phyloP scores from a whole-genome alignment of 2,113 vertebrate species.

The Lasiurus borealis region DNA sequence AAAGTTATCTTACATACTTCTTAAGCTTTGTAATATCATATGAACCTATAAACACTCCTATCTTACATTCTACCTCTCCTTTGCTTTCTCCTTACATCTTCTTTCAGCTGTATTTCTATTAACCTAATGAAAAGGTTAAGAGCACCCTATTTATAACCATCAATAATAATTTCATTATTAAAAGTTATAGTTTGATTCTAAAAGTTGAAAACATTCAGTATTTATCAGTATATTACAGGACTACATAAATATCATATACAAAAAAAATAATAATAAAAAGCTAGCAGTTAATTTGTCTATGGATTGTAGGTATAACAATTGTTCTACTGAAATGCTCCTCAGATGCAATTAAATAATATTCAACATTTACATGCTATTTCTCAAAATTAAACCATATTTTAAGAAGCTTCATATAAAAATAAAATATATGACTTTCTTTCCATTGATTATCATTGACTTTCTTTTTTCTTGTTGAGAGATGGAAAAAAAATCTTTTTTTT shows the following conservation, averaged over 20 bases:
- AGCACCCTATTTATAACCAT: not conserved
- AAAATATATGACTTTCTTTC: not conserved
- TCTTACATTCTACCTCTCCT: not conserved
- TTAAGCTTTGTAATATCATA: not conserved
- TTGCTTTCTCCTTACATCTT: not conserved
- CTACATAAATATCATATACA: not conserved
- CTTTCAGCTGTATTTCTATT: not conserved
- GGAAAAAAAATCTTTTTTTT: not conserved
- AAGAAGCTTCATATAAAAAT: not conserved
- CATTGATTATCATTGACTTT: not conserved
- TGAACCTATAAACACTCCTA: not conserved
- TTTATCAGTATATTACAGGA: not conserved
- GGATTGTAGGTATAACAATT: not conserved
- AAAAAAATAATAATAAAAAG: not conserved
- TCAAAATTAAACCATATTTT: constrained; percentile 22
- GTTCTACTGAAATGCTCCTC: not conserved
- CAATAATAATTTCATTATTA: not conserved
- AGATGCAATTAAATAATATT: not conserved
- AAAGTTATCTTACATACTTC: not conserved
- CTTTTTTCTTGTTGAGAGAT: not conserved
- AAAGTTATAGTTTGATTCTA: not conserved
- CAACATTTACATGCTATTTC: not conserved
- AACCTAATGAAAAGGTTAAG: not conserved
- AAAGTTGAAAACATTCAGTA: not conserved
- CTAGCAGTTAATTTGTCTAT: not conserved